Conservation (phyloP, 2,113 vertebrate species). For the Heliornis fulica region DNA sequence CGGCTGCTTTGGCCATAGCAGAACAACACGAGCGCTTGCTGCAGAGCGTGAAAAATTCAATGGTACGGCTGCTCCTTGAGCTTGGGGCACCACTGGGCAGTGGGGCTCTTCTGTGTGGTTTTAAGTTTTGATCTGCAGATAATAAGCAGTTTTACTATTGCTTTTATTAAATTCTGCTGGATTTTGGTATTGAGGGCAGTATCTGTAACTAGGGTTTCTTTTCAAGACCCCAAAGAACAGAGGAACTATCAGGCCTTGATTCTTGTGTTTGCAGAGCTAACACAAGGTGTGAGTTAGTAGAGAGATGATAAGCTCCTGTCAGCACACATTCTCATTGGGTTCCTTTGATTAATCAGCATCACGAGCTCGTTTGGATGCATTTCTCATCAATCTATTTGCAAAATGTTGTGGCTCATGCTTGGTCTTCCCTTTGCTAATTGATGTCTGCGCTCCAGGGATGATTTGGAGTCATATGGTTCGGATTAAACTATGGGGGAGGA, state of each 20-base stretch:
- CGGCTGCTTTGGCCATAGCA: conserved; percentile 79
- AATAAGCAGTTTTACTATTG: neutral
- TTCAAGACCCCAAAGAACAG: neutral
- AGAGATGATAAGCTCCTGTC: neutral
- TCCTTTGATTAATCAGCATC: conserved; percentile 47
- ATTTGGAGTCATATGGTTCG: neutral
- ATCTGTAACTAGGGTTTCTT: neutral
- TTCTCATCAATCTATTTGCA: conserved; percentile 39
- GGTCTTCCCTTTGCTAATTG: neutral
- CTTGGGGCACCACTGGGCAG: accelerated
- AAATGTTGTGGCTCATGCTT: conserved; percentile 27
- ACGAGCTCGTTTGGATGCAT: conserved; percentile 15
- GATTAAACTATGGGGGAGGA: neutral
- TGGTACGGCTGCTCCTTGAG: conserved; percentile 58
- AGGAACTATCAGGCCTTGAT: neutral
- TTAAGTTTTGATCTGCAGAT: neutral
- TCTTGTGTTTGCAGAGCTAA: neutral
- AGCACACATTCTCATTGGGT: neutral
- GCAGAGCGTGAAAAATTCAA: conserved; percentile 73
- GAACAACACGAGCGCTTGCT: conserved; percentile 77
- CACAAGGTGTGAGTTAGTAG: neutral
- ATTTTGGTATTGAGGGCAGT: neutral
- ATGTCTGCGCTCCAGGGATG: neutral
- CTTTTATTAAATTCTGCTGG: neutral
- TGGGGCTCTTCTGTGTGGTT: neutral